phyloP scores from a whole-genome alignment of 2,888 invertebrate genomes.

The Chirona hameri region DNA sequence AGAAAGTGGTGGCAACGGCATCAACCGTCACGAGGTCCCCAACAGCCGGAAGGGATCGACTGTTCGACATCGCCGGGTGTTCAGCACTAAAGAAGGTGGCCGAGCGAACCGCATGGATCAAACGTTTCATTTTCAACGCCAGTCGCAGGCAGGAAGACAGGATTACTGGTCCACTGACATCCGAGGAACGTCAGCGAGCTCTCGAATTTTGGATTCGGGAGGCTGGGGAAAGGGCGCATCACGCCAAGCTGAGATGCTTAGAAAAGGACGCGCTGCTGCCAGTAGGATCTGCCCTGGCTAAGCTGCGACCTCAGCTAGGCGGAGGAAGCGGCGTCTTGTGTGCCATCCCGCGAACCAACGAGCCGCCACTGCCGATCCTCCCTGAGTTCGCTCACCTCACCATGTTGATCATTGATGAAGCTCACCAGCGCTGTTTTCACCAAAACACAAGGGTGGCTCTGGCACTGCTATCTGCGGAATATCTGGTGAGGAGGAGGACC shows the following conservation, averaged over 20 bases:
- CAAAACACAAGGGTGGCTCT: too few species aligned
- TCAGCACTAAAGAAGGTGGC: background rate
- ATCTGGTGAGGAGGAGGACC: too few species aligned
- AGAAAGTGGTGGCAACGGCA: too few species aligned
- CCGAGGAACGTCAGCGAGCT: background rate
- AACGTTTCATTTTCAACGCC: too few species aligned
- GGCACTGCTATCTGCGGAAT: too few species aligned
- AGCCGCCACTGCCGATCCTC: background rate
- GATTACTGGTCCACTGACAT: background rate
- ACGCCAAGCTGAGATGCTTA: background rate
- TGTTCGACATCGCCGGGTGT: background rate
- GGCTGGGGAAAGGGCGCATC: background rate
- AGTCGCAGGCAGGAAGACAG: too few species aligned
- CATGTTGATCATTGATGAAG: too few species aligned
- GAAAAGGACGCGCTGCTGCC: background rate
- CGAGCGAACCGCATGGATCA: too few species aligned
- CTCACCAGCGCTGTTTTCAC: too few species aligned
- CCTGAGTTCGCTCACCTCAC: background rate
- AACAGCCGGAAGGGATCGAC: too few species aligned
- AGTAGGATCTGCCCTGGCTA: background rate
- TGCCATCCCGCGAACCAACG: background rate
- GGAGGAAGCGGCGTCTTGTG: background rate
- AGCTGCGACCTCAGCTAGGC: background rate
- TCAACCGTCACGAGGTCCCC: too few species aligned
- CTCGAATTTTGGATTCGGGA: background rate